phyloP scores from a whole-genome alignment of 2,797 vertebrate species.

The Falco rusticolus region DNA sequence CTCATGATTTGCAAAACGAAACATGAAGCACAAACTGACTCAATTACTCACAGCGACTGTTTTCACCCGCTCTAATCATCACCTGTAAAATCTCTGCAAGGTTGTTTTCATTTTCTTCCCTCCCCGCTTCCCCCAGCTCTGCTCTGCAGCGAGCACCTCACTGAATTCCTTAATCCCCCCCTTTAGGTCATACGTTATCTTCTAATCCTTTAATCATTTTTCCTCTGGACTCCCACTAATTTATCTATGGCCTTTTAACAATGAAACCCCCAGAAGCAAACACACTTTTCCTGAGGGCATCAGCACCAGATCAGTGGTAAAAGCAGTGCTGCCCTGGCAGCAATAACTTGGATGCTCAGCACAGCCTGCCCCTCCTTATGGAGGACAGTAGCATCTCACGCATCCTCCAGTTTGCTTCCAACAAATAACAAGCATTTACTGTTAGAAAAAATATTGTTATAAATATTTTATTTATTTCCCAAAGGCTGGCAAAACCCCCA shows the following conservation, averaged over 20 bases:
- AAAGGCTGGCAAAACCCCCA: neutral
- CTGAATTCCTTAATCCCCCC: constrained; percentile 32
- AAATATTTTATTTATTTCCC: neutral
- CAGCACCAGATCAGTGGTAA: neutral
- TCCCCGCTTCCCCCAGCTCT: neutral
- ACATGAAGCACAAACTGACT: neutral
- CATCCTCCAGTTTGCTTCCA: neutral
- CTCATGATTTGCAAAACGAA: neutral
- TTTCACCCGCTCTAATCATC: neutral
- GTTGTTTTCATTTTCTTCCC: neutral
- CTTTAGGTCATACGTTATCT: neutral
- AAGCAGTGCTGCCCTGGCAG: neutral
- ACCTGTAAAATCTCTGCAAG: neutral
- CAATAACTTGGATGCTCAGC: neutral
- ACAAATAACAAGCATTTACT: neutral
- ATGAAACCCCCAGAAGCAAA: neutral
- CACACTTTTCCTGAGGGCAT: neutral
- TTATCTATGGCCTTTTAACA: constrained; percentile 28
- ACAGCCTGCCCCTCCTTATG: neutral
- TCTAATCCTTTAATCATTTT: constrained; percentile 59
- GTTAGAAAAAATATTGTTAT: neutral
- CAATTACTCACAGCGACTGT: neutral
- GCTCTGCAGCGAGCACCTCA: neutral
- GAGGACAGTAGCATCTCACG: neutral
- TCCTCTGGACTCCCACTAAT: constrained; percentile 8